Evolutionary conservation across 2,888 invertebrate species (phyloP).

Genomic region (Seira musarum): DNA sequence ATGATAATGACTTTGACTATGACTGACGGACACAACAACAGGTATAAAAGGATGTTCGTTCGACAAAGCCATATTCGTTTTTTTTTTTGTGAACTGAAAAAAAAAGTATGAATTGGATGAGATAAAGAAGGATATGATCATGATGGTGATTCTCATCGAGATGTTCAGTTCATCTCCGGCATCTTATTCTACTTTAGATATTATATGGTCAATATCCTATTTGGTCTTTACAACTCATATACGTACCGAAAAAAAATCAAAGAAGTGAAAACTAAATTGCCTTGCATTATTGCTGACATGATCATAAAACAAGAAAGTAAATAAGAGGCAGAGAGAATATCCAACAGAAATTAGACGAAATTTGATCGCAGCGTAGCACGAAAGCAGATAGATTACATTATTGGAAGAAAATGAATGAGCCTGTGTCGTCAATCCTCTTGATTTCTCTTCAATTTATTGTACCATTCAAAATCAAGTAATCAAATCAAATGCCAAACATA

Average conservation of each 20-base stretch:
- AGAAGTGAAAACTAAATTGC: background rate
- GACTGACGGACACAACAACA: constrained; percentile 31
- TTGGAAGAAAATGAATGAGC: background rate
- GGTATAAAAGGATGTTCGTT: background rate
- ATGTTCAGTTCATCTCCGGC: background rate
- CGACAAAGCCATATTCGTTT: background rate
- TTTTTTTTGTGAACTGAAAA: background rate
- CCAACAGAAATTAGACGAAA: too few species aligned
- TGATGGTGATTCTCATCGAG: background rate
- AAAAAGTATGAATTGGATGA: background rate
- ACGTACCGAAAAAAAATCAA: background rate
- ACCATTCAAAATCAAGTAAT: background rate
- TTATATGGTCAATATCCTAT: background rate
- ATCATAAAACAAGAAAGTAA: background rate
- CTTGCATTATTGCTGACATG: background rate
- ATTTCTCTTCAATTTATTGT: background rate
- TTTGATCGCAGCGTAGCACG: too few species aligned
- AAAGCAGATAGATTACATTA: too few species aligned
- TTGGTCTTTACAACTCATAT: background rate
- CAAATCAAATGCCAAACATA: background rate
- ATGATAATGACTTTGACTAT: constrained; percentile 48
- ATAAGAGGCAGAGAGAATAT: background rate
- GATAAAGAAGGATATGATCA: too few species aligned
- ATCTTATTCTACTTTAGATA: background rate
- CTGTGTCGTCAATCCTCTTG: too few species aligned